phyloP scores from a whole-genome alignment of 1,140 invertebrate species.

The Dendrolimus punctatus region DNA sequence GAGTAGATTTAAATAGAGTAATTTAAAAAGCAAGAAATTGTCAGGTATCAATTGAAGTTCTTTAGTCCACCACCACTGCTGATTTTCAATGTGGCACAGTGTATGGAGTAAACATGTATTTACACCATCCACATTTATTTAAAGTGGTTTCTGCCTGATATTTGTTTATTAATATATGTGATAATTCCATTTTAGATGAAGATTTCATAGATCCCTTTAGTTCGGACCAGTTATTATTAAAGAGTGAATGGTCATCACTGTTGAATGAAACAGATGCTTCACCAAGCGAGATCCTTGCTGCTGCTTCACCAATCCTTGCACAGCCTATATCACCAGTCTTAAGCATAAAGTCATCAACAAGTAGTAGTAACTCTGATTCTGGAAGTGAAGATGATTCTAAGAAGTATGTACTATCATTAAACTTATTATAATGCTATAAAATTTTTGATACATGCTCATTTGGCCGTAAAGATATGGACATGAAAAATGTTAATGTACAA shows the following conservation, averaged over 20 bases:
- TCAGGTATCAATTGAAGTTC: no score
- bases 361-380: conserved; percentile 57
- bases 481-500: no score
- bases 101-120: no score
- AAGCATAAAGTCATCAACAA: conserved; percentile 48
- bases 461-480: no score
- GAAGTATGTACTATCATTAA: conserved; percentile 30
- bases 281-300: conserved; percentile 60
- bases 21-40: no score
- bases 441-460: no score
- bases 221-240: conserved; percentile 37
- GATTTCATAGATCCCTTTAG: conserved; percentile 35
- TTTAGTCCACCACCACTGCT: no score
- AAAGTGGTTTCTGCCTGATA: no score
- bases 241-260: conserved; percentile 52
- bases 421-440: not conserved
- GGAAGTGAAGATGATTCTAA: conserved; percentile 65
- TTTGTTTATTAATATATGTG: no score
- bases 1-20: no score
- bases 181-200: conserved; percentile 32
- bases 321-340: conserved; percentile 48
- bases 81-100: no score
- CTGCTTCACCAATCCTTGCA: conserved; percentile 47
- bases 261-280: conserved; percentile 50
- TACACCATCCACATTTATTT: no score